A percentile compares a stretch with the other conserved stretches of the same genome.
These are phyloP conservation scores for Callocephalon fimbriatum DNA, from an alignment of 2,113 vertebrate genomes.

Conservation along the genomic window DNA sequence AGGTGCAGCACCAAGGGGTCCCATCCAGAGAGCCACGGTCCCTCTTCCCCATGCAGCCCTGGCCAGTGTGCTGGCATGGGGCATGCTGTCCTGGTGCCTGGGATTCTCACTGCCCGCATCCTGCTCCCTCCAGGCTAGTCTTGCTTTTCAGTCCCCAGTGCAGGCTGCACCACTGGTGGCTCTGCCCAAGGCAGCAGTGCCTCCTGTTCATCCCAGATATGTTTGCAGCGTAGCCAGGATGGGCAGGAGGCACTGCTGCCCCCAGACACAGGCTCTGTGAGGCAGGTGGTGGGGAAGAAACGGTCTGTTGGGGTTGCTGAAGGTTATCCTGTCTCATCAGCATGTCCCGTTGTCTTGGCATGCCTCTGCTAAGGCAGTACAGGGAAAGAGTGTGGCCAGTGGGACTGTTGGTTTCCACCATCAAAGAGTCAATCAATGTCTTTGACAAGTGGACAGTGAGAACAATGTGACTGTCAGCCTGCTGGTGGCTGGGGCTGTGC, in stretches of 20 bases:
- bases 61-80: accelerated
- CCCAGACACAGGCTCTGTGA: background rate
- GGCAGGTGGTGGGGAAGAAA: background rate
- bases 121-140: background rate
- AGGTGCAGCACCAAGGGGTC: background rate
- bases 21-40: background rate
- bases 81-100: background rate
- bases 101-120: background rate
- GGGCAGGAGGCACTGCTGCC: background rate
- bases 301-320: accelerated
- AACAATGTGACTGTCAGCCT: background rate
- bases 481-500: background rate
- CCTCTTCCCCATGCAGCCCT: accelerated
- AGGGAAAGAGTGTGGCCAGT: accelerated
- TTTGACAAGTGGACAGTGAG: background rate
- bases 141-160: background rate
- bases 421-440: background rate
- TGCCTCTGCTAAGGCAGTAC: background rate
- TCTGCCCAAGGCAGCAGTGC: background rate
- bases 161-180: background rate
- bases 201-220: background rate
- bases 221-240: background rate
- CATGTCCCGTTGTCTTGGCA: accelerated
- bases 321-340: background rate
- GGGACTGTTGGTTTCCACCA: accelerated